Evolutionary conservation across 1,140 invertebrate genomes (phyloP).

Genomic region (Pseudoatta argentina): DNA sequence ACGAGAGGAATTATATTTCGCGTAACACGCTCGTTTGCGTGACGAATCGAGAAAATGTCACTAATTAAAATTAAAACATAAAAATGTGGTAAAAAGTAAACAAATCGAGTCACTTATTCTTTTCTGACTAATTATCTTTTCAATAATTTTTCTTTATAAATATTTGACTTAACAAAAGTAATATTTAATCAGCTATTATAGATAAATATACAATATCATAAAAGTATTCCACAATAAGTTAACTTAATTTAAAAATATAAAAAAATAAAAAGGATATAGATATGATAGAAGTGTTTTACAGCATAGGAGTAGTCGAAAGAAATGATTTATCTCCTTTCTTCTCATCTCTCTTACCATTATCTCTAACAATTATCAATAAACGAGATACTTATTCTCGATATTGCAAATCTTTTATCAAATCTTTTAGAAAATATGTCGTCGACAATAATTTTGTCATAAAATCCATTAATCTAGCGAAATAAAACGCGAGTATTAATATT

Average conservation of each 20-base stretch:
- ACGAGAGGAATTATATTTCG: not conserved
- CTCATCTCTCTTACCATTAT: constrained; percentile 20
- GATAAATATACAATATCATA: not conserved
- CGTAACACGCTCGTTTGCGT: not conserved
- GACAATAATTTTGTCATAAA: not conserved
- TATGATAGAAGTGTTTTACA: not conserved
- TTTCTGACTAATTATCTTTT: not conserved
- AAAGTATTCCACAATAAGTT: not conserved
- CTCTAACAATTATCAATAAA: not conserved
- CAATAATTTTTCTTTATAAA: not conserved
- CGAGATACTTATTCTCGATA: not conserved
- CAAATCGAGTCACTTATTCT: not conserved
- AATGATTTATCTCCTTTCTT: constrained; percentile 2
- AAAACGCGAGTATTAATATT: not conserved
- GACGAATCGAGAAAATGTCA: not conserved
- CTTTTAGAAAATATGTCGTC: not conserved
- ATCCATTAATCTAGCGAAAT: not conserved
- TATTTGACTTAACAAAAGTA: not conserved
- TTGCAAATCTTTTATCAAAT: not conserved
- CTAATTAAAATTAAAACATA: constrained; percentile 11
- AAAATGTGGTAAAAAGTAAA: constrained; percentile 3
- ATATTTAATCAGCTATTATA: not conserved
- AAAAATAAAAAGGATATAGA: not conserved
- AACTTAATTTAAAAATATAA: not conserved
- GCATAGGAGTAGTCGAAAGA: not conserved